Conservation (phyloP, 2,113 vertebrate species). For the Fulica atra region DNA sequence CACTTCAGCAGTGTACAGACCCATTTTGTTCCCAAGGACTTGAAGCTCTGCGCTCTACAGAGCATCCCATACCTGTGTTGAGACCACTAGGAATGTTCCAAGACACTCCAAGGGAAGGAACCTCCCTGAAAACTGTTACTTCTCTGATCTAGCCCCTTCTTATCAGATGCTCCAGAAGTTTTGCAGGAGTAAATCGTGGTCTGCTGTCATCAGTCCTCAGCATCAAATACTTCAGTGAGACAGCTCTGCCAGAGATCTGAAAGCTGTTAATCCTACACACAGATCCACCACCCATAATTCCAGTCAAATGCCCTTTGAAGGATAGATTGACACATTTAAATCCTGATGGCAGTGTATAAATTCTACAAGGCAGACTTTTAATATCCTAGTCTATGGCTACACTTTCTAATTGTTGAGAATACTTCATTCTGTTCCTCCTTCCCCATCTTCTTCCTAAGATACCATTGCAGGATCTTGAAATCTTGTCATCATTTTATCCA, state of each 20-base stretch:
- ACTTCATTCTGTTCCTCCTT: background rate
- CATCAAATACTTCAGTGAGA: background rate
- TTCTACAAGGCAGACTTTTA: background rate
- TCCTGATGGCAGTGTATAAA: conserved; percentile 3
- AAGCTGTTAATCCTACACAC: background rate
- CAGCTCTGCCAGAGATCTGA: background rate
- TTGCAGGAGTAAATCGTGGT: background rate
- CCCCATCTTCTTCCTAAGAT: background rate
- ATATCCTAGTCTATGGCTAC: background rate
- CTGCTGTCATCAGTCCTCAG: background rate
- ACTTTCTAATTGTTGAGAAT: background rate
- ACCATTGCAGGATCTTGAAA: background rate
- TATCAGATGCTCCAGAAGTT: background rate
- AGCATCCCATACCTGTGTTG: background rate
- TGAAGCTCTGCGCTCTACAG: background rate
- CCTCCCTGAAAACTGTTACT: background rate
- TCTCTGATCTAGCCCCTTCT: background rate
- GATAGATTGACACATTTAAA: conserved; percentile 7
- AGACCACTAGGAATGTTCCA: background rate
- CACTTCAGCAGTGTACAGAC: background rate
- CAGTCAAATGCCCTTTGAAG: conserved; percentile 12
- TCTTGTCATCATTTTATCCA: background rate
- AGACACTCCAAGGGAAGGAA: background rate
- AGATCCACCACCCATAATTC: background rate
- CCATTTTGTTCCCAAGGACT: background rate